These are phyloP conservation scores for Corydoras sp. DNA, from an alignment of 2,113 vertebrate species.

Conservation along the genomic window DNA sequence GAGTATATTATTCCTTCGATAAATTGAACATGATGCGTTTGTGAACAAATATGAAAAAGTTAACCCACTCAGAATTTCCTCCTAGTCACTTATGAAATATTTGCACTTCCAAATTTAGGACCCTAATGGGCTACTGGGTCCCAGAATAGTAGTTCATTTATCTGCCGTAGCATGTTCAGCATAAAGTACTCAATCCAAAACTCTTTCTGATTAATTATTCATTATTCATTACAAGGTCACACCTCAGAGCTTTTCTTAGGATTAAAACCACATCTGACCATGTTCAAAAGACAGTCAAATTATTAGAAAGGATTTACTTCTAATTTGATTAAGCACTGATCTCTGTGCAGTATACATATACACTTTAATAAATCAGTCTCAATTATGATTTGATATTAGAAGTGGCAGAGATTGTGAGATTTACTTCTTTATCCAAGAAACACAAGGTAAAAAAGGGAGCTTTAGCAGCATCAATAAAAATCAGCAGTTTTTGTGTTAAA, in stretches of 20 bases:
- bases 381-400: too few species aligned
- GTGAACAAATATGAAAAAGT: too few species aligned
- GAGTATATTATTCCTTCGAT: too few species aligned
- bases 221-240: neutral
- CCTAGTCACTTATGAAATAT: too few species aligned
- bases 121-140: neutral
- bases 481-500: too few species aligned
- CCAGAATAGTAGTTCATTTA: neutral
- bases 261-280: neutral
- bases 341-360: too few species aligned
- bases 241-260: neutral
- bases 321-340: too few species aligned
- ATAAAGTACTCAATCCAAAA: neutral
- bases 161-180: neutral
- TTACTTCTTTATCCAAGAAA: neutral
- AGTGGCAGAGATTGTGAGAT: too few species aligned
- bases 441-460: neutral
- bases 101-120: neutral
- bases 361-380: too few species aligned
- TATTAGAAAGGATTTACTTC: too few species aligned
- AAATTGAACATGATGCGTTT: too few species aligned
- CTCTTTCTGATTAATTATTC: neutral
- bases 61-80: too few species aligned
- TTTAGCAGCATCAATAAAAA: slow-evolving; percentile 5
- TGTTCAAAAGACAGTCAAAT: neutral